phyloP scores from a whole-genome alignment of 2,113 vertebrate genomes.

The Mesembrinibis cayennensis region DNA sequence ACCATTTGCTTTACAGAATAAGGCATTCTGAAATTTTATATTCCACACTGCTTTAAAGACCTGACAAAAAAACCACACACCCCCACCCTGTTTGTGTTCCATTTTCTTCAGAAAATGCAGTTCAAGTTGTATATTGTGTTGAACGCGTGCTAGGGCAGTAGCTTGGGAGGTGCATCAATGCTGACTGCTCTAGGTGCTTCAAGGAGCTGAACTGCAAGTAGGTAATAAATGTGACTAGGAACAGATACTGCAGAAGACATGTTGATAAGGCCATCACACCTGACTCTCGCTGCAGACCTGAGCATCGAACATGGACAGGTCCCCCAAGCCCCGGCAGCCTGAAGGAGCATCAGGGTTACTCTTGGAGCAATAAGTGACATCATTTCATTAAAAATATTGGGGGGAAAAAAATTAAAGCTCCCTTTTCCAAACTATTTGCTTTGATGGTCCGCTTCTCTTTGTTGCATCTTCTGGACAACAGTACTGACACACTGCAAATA shows the following conservation, averaged over 20 bases:
- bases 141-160: neutral
- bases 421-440: neutral
- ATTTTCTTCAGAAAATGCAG: neutral
- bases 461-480: neutral
- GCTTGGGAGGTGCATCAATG: neutral
- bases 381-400: neutral
- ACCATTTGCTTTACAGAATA: neutral
- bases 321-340: neutral
- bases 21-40: neutral
- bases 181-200: neutral
- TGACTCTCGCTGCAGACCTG: neutral
- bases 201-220: neutral
- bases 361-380: neutral
- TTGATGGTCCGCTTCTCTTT: neutral
- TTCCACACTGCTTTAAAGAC: neutral
- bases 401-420: neutral
- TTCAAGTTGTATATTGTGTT: neutral
- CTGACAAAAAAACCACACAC: too few species aligned
- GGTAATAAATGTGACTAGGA: neutral
- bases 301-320: accelerated
- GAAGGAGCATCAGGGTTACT: neutral
- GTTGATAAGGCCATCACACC: neutral
- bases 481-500: neutral
- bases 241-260: neutral
- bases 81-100: neutral